Conservation (phyloP, 2,888 invertebrate genomes). For the Cataglyphis rosenhaueri region DNA sequence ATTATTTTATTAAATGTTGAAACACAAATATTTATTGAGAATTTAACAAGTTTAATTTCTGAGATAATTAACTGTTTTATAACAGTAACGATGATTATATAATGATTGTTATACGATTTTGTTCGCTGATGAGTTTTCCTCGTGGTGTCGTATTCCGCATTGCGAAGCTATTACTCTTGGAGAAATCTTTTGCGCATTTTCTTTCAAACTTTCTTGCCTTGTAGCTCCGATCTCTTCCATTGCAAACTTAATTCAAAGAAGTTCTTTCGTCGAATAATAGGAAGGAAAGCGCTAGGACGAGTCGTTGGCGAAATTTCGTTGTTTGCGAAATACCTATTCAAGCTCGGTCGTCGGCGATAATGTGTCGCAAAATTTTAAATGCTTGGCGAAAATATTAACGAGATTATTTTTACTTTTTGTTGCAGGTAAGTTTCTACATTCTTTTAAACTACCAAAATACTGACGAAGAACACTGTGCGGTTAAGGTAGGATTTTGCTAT, state of each 20-base stretch:
- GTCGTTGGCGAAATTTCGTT: conserved; percentile 34
- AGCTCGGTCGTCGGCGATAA: not conserved
- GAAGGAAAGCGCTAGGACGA: conserved; percentile 37
- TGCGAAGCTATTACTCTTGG: conserved; percentile 37
- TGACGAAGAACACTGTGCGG: not conserved
- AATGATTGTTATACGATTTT: not conserved
- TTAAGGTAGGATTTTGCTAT: conserved; percentile 13
- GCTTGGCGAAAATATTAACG: conserved; percentile 19
- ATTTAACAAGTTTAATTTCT: conserved; percentile 5
- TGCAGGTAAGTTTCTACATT: conserved; percentile 43
- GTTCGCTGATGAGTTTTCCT: not conserved
- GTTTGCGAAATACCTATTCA: conserved; percentile 32
- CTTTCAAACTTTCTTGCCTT: conserved; percentile 31
- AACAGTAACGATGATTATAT: not conserved
- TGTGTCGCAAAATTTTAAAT: conserved; percentile 25
- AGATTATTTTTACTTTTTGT: conserved; percentile 38
- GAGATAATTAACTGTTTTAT: conserved; percentile 11
- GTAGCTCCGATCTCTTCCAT: conserved; percentile 30
- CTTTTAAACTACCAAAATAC: not conserved
- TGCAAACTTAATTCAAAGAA: conserved; percentile 40
- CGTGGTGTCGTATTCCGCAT: conserved; percentile 12
- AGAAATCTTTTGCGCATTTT: conserved; percentile 48
- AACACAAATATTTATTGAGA: not conserved
- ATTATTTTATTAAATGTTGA: not conserved
- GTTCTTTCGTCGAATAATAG: conserved; percentile 30